A percentile compares a stretch with the other conserved stretches of the same genome.
Conservation (phyloP, 2,113 vertebrate species). For the Thryonomys swinderianus region DNA sequence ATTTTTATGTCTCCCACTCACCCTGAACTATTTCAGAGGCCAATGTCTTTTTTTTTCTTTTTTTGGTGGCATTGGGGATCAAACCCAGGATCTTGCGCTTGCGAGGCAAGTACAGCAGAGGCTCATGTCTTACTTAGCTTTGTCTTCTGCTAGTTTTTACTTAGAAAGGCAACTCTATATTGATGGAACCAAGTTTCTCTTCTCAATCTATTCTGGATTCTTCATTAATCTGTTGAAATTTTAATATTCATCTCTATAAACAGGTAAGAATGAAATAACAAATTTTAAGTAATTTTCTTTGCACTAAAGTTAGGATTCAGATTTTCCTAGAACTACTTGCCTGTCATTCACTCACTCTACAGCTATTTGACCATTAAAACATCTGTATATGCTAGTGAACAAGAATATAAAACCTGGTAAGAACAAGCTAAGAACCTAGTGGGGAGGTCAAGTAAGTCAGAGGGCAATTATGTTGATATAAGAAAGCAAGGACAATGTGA, state of each 20-base stretch:
- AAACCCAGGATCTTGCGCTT: too few species aligned
- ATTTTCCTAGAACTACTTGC: not conserved
- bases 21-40: not conserved
- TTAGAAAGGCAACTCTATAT: not conserved
- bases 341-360: not conserved
- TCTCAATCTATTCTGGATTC: conserved; percentile 22
- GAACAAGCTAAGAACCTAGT: conserved; percentile 45
- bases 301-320: conserved; percentile 7
- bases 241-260: conserved; percentile 37
- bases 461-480: not conserved
- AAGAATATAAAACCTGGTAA: conserved; percentile 4
- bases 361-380: not conserved
- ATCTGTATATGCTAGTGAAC: not conserved
- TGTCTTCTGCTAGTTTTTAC: not conserved
- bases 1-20: not conserved
- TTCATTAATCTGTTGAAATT: not conserved
- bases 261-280: not conserved
- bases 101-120: not conserved
- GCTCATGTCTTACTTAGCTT: not conserved
- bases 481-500: not conserved
- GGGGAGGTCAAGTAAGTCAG: not conserved
- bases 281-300: not conserved
- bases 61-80: too few species aligned
- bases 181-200: conserved; percentile 10
- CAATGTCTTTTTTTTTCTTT: not conserved